Percentiles rank a stretch among this genome's conserved stretches.
Evolutionary conservation across 2,113 vertebrate species (phyloP).

Genomic region (Isichthys henryi): DNA sequence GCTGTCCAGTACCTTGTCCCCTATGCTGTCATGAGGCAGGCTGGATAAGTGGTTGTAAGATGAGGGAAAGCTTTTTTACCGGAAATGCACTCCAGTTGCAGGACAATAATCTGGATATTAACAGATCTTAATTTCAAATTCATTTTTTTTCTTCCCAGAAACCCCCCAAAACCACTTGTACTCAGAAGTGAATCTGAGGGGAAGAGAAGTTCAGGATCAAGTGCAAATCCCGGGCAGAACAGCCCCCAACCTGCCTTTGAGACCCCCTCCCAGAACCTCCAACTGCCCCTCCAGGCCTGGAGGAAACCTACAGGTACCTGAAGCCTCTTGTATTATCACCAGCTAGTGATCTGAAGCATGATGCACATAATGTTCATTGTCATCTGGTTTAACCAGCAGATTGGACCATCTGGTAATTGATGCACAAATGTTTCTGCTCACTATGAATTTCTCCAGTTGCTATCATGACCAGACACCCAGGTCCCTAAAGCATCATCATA

Average conservation of each 20-base stretch:
- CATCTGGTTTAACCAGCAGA: background rate
- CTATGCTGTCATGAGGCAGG: background rate
- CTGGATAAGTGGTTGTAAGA: background rate
- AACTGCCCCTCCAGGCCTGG: background rate
- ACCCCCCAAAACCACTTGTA: constrained; percentile 27
- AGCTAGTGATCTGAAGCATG: background rate
- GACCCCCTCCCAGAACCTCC: constrained; percentile 22
- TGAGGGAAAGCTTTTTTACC: background rate
- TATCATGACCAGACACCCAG: background rate
- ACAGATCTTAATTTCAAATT: background rate
- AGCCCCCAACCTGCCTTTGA: constrained; percentile 29
- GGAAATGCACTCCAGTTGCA: background rate
- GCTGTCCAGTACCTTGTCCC: background rate
- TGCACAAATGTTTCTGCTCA: background rate
- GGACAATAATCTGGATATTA: background rate
- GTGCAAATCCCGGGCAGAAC: background rate
- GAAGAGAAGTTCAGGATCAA: constrained; percentile 6
- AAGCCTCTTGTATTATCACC: background rate
- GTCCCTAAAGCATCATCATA: background rate
- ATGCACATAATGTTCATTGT: background rate
- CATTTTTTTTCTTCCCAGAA: background rate
- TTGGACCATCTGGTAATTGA: background rate
- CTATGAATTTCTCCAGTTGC: background rate
- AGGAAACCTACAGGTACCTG: background rate
- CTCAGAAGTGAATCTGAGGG: constrained; percentile 43